Evolutionary conservation across 2,113 vertebrate genomes (phyloP).

Genomic region (Burhinus oedicnemus): DNA sequence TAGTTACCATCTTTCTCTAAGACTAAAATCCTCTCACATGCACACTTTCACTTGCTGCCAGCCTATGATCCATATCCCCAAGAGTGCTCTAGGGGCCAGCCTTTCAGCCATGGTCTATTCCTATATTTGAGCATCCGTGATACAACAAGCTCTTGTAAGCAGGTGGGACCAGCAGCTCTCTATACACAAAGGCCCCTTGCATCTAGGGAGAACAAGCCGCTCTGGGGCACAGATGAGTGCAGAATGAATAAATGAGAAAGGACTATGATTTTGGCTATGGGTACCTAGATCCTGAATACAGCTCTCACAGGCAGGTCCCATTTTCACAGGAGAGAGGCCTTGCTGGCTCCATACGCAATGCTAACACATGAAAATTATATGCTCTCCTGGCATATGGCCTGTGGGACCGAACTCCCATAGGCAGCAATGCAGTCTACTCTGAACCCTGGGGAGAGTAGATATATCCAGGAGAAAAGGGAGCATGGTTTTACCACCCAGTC

Average conservation of each 20-base stretch:
- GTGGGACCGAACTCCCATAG: neutral
- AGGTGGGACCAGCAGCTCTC: neutral
- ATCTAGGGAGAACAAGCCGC: neutral
- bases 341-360: neutral
- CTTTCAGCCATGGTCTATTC: neutral
- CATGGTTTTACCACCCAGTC: neutral
- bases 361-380: neutral
- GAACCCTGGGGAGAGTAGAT: neutral
- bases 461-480: neutral
- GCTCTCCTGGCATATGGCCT: neutral
- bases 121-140: neutral
- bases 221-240: neutral
- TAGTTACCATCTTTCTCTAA: slow-evolving; percentile 20
- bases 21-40: slow-evolving; percentile 28
- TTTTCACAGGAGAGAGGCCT: neutral
- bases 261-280: neutral
- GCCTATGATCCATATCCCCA: neutral
- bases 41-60: neutral
- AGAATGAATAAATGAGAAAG: neutral
- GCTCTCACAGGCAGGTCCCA: neutral
- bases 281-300: neutral
- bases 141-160: neutral
- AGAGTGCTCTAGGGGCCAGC: neutral
- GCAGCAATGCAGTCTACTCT: neutral
- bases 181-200: neutral